phyloP scores from a whole-genome alignment of 2,797 vertebrate genomes.

The Mus spretus region DNA sequence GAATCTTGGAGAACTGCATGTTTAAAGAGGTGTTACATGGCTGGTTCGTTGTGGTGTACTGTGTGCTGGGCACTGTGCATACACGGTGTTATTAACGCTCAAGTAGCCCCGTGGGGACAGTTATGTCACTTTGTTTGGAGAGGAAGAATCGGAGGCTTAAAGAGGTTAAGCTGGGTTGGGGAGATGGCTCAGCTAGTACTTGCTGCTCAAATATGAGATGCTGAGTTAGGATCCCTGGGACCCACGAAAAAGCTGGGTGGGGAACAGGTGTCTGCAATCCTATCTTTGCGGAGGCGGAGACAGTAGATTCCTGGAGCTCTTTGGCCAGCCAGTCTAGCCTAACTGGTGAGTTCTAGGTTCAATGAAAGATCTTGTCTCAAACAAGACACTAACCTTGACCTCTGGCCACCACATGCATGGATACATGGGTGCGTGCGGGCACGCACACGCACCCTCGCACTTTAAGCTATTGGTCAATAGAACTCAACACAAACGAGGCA shows the following conservation, averaged over 20 bases:
- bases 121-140: background rate
- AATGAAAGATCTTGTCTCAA: background rate
- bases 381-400: background rate
- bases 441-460: background rate
- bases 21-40: slow-evolving; percentile 2
- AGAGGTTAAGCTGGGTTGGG: background rate
- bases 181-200: background rate
- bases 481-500: background rate
- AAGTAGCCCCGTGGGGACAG: background rate
- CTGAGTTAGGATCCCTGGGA: background rate
- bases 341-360: background rate
- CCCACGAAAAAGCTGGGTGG: background rate
- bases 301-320: background rate
- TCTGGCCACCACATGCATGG: background rate
- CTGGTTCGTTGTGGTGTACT: background rate
- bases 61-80: background rate
- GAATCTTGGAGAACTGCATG: slow-evolving; percentile 58
- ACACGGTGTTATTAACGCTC: background rate
- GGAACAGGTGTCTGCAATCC: background rate
- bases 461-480: background rate
- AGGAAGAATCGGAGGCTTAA: slow-evolving; percentile 21
- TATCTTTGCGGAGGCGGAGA: background rate
- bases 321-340: background rate
- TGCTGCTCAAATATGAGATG: background rate
- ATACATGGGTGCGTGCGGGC: fast-evolving